Evolutionary conservation across 2,113 vertebrate genomes (phyloP).

Genomic region (Channa maculata): DNA sequence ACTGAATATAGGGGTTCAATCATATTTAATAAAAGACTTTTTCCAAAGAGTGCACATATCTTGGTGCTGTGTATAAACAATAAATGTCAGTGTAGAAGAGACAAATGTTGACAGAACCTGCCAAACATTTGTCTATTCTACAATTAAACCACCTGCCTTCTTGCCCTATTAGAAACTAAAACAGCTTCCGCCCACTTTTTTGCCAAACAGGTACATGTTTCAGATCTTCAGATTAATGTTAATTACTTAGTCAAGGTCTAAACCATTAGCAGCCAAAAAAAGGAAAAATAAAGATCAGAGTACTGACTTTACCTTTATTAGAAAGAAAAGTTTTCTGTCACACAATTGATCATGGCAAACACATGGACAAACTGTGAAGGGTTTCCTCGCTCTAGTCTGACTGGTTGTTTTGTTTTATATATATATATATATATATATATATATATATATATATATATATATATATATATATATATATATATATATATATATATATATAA

Average conservation of each 20-base stretch:
- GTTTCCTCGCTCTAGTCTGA: no score
- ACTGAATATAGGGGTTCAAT: background rate
- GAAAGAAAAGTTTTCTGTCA: background rate
- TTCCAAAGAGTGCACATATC: background rate
- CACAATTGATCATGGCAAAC: background rate
- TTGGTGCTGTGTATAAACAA: slow-evolving; percentile 2
- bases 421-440: no score
- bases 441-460: no score
- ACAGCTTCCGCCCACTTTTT: background rate
- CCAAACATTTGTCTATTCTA: no score
- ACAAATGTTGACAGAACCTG: no score
- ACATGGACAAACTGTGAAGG: no score
- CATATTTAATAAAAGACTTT: background rate
- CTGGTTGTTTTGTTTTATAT: no score
- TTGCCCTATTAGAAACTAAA: background rate
- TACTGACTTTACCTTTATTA: background rate
- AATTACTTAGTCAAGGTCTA: background rate
- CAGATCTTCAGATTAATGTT: no score
- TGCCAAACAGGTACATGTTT: background rate
- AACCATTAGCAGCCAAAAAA: background rate
- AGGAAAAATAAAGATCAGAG: background rate
- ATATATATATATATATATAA: no score
- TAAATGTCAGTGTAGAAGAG: background rate
- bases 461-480: no score
- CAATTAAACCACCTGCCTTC: background rate